These are phyloP conservation scores for Rousettus madagascariensis DNA, from an alignment of 2,797 vertebrate genomes.

Conservation along the genomic window DNA sequence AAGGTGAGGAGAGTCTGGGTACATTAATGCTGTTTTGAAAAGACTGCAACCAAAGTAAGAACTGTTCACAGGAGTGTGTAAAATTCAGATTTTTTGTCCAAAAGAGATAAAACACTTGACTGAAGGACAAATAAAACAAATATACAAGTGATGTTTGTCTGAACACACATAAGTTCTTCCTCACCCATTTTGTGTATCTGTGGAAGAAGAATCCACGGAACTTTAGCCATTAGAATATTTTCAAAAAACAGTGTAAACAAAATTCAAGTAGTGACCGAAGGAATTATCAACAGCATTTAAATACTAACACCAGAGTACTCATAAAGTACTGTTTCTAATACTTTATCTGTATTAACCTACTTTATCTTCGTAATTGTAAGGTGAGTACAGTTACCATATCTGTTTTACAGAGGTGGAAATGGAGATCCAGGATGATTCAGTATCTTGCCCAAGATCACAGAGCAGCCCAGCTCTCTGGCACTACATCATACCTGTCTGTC, in stretches of 20 bases:
- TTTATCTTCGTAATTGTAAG: conserved; percentile 25
- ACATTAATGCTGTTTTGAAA: background rate
- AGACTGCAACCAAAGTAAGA: background rate
- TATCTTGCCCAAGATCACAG: background rate
- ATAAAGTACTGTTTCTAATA: background rate
- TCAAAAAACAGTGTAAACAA: background rate
- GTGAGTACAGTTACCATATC: background rate
- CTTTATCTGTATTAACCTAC: background rate
- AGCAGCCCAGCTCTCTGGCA: background rate
- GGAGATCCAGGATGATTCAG: background rate
- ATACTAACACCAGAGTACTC: background rate
- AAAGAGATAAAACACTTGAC: background rate
- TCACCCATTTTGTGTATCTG: background rate
- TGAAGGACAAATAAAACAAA: background rate
- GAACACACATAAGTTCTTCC: background rate
- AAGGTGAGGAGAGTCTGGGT: background rate
- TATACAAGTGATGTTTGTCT: background rate
- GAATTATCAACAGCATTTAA: conserved; percentile 2
- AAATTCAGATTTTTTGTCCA: conserved; percentile 24
- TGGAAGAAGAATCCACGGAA: background rate
- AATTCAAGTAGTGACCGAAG: background rate
- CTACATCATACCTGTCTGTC: background rate
- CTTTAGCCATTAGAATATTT: background rate
- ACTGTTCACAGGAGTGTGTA: background rate
- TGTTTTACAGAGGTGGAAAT: background rate